Evolutionary conservation across 2,888 invertebrate species (phyloP).

Genomic region (Acholoe squamosa): DNA sequence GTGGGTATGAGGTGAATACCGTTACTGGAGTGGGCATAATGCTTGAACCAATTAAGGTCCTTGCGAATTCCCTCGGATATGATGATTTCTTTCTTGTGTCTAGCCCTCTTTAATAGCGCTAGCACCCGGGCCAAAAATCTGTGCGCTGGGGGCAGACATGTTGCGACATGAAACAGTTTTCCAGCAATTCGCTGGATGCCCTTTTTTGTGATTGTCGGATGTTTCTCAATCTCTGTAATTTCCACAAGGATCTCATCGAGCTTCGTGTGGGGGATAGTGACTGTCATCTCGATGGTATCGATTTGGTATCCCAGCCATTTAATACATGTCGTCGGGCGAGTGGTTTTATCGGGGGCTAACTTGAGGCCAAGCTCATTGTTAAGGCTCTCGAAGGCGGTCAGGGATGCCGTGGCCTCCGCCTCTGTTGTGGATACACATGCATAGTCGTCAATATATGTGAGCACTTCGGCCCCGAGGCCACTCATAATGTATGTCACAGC

Average conservation of each 20-base stretch:
- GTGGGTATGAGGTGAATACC: background rate
- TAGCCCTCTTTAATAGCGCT: background rate
- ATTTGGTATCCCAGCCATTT: background rate
- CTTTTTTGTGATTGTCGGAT: background rate
- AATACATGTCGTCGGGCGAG: background rate
- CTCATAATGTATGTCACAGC: background rate
- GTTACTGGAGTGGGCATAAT: background rate
- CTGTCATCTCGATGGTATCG: too few species aligned
- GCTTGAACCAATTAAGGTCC: background rate
- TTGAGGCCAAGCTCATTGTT: background rate
- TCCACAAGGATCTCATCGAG: background rate
- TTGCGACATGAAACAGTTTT: too few species aligned
- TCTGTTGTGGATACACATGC: background rate
- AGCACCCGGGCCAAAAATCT: background rate
- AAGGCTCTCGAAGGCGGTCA: background rate
- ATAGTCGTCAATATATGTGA: background rate
- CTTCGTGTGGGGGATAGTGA: background rate
- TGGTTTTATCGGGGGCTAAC: background rate
- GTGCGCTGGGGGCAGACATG: background rate
- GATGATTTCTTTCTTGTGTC: background rate
- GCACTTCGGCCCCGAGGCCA: background rate
- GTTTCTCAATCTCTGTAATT: background rate
- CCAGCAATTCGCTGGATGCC: background rate
- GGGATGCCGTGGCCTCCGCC: background rate
- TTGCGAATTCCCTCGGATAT: background rate